A percentile compares a stretch with the other conserved stretches of the same genome.
Conservation (phyloP, 2,113 vertebrate species). For the Caracal caracal region DNA sequence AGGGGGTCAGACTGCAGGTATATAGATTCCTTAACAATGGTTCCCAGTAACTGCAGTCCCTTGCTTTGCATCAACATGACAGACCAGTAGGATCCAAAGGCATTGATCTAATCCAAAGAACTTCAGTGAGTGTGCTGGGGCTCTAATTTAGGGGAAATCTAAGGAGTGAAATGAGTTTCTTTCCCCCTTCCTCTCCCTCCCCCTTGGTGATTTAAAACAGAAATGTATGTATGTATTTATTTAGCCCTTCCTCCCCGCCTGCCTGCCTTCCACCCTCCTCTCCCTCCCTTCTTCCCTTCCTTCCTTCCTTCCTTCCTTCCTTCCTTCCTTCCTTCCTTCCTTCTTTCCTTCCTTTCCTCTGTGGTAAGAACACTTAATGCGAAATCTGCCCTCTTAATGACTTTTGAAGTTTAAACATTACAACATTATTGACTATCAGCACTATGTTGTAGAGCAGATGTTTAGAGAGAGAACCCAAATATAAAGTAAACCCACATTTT, state of each 20-base stretch:
- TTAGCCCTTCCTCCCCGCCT: neutral
- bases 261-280: neutral
- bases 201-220: neutral
- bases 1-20: fast-evolving
- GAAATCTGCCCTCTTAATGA: neutral
- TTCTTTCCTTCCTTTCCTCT: neutral
- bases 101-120: neutral
- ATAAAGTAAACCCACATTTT: neutral
- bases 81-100: neutral
- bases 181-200: neutral
- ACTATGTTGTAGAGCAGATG: neutral
- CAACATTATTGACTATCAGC: neutral
- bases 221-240: neutral
- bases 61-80: neutral
- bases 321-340: too few relatives aligned
- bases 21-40: neutral
- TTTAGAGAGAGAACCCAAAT: neutral
- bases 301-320: too few relatives aligned
- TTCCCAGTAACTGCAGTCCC: neutral
- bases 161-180: neutral
- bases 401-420: neutral
- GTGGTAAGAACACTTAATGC: neutral
- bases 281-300: fast-evolving
- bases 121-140: neutral
- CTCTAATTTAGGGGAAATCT: neutral